Evolutionary conservation across 2,888 invertebrate species (phyloP), one percentile per base, ranked within the genome.

Genomic region (Alentia gelatinosa): DNA sequence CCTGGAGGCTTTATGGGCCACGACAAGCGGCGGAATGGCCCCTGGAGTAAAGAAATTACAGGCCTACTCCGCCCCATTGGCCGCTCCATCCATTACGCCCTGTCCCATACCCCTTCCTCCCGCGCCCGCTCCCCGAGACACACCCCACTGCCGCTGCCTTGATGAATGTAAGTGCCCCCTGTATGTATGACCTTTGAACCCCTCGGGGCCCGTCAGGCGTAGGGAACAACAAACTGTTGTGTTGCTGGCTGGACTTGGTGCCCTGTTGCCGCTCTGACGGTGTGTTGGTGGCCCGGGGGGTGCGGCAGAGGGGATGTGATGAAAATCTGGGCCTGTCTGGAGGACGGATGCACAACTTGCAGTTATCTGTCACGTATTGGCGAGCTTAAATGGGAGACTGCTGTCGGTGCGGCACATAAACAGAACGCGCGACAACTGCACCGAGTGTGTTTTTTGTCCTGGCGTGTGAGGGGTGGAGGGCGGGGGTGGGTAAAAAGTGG

Each of bases 171-270:
- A 42, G 86, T 86, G 40, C 3, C 37, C 79, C 79, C 37, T 75
- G 26, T 30, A 86, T 86, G 86, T 4, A 86, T 86, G 86, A 50
- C 86, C 86, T 86, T 86, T 86, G n/a, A 47, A 33, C 86, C 30
- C 86, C 50, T 23, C n/a, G 86, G 86, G 42, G 83, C 40, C 26
- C 15, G 1, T 86, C n/a, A 12, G 30, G 30, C 30, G 26, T 42
- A 30, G 86, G 47, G 63, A 12, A 86, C 86, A 86, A 86, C 86
- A 86, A 40, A 86, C 86, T 47, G 86, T 47, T 86, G 83, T 83
- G 40, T 39, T 68, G 30, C 30, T n/a, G n/a, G n/a, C n/a, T n/a
- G n/a, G n/a, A n/a, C n/a, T n/a, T n/a, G n/a, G n/a, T n/a, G n/a
- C n/a, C n/a, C n/a, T n/a, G n/a, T n/a, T n/a, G n/a, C n/a, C n/a